These are phyloP conservation scores for Dasyornis broadbenti DNA, from an alignment of 2,113 vertebrate species.

Conservation along the genomic window DNA sequence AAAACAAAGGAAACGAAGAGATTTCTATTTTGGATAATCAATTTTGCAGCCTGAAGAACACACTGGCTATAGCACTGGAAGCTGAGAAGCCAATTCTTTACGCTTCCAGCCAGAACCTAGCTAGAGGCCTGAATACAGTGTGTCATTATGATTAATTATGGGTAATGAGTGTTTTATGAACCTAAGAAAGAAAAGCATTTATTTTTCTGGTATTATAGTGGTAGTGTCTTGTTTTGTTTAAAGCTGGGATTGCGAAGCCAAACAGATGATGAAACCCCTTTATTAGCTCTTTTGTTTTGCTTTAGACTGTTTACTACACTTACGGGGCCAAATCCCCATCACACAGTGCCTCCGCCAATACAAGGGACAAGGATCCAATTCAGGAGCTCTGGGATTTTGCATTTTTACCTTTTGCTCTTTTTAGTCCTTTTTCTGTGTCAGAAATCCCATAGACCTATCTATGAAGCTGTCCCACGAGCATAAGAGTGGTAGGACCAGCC, in stretches of 20 bases:
- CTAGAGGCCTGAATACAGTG: slow-evolving; percentile 65
- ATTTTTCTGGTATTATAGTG: slow-evolving; percentile 65
- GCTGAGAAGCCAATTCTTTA: slow-evolving; percentile 63
- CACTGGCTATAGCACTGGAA: slow-evolving; percentile 54
- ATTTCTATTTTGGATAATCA: slow-evolving; percentile 56
- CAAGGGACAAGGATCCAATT: neutral
- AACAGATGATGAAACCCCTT: slow-evolving; percentile 50
- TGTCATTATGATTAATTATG: slow-evolving; percentile 81
- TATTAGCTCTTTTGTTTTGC: slow-evolving; percentile 45
- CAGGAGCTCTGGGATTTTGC: neutral
- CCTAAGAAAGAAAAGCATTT: slow-evolving; percentile 71
- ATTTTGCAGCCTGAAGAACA: slow-evolving; percentile 48
- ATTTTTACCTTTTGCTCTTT: neutral
- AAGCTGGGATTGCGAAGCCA: slow-evolving; percentile 40
- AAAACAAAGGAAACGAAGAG: slow-evolving; percentile 17
- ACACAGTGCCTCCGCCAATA: neutral
- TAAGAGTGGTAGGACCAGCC: neutral
- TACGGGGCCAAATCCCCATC: neutral
- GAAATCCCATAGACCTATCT: neutral
- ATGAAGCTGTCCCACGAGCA: neutral
- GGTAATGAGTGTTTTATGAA: slow-evolving; percentile 78
- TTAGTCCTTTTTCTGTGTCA: neutral
- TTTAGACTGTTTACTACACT: neutral
- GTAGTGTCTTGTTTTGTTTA: slow-evolving; percentile 66
- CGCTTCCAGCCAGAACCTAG: slow-evolving; percentile 54